Percentiles rank a stretch among this genome's conserved stretches.
Conservation (phyloP, 2,888 invertebrate genomes). For the Octonoba sinensis region DNA sequence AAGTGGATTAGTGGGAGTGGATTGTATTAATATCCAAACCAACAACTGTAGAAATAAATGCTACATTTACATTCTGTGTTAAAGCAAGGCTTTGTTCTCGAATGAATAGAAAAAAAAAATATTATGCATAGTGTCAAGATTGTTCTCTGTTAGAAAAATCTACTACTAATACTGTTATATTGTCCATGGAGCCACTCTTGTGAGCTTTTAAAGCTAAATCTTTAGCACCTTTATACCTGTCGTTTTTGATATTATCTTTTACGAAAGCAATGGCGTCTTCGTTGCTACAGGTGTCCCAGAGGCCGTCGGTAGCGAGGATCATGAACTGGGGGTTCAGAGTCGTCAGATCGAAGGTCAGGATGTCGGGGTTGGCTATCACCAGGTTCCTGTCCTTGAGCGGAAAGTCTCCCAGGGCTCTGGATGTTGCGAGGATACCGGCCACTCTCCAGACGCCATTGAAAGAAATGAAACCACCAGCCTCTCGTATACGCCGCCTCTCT, state of each 20-base stretch:
- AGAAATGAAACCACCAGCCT: constrained; percentile 94
- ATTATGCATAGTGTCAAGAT: constrained; percentile 16
- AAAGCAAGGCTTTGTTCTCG: no score
- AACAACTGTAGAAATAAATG: no score
- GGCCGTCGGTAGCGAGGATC: constrained; percentile 92
- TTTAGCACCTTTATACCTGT: constrained; percentile 81
- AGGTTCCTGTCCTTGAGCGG: constrained; percentile 93
- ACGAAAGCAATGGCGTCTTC: constrained; percentile 93
- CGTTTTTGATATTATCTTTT: constrained; percentile 85
- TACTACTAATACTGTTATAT: constrained; percentile 89
- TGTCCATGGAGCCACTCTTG: constrained; percentile 92
- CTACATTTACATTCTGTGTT: no score
- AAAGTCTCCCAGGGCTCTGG: constrained; percentile 94
- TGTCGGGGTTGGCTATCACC: constrained; percentile 95
- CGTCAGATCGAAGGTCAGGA: constrained; percentile 88
- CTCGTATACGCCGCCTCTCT: constrained; percentile 91
- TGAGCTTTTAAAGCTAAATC: constrained; percentile 91
- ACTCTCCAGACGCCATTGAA: constrained; percentile 97
- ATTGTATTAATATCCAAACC: no score
- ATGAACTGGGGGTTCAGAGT: constrained; percentile 83
- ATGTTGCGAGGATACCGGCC: constrained; percentile 93
- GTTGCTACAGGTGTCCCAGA: constrained; percentile 96
- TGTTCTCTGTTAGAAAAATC: constrained; percentile 73
- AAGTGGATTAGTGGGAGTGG: no score
- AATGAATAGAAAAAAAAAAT: neutral